These are phyloP conservation scores for Mesorhabditis spiculigera DNA, from an alignment of 2,888 invertebrate genomes.

Conservation along the genomic window DNA sequence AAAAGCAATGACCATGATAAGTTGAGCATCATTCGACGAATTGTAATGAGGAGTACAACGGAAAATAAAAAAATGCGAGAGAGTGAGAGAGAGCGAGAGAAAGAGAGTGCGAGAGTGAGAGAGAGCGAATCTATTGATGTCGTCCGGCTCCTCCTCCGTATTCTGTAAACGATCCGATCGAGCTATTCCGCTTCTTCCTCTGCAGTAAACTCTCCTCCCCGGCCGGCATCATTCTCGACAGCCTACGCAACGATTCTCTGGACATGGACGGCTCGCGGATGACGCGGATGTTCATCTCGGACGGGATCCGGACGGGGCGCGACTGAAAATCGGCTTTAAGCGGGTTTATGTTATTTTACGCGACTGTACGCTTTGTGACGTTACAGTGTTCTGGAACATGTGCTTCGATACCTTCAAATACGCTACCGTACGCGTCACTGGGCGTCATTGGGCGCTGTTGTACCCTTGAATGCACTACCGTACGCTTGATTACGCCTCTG, in stretches of 20 bases:
- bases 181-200: not conserved
- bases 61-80: not conserved
- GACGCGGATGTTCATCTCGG: not conserved
- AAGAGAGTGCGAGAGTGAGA: no score
- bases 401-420: no score
- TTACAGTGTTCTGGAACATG: no score
- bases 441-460: no score
- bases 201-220: not conserved
- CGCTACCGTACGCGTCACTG: no score
- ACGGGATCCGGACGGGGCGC: not conserved
- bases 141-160: not conserved
- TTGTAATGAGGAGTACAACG: not conserved
- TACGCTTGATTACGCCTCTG: no score
- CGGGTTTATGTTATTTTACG: no score
- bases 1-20: not conserved
- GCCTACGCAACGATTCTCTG: constrained; percentile 25
- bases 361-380: no score
- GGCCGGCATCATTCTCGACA: constrained; percentile 34
- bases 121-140: not conserved
- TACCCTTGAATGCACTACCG: no score
- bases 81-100: no score
- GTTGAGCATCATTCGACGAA: not conserved
- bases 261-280: constrained; percentile 15
- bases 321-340: not conserved
- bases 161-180: not conserved